phyloP scores from a whole-genome alignment of 1,140 invertebrate species.

The Paramacrobiotus metropolitanus region DNA sequence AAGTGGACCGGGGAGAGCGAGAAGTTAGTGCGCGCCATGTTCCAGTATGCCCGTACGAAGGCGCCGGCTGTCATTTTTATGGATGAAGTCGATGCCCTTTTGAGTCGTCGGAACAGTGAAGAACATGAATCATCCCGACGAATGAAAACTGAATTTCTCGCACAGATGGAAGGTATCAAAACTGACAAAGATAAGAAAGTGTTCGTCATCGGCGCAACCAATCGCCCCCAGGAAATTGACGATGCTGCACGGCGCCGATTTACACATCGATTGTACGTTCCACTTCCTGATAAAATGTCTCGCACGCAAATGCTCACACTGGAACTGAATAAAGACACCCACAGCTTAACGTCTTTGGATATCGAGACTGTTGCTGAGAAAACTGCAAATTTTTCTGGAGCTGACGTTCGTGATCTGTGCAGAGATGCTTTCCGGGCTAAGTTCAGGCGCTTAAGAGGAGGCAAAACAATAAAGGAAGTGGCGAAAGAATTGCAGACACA shows the following conservation, averaged over 20 bases:
- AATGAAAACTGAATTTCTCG: conserved; percentile 82
- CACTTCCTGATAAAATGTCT: conserved; percentile 48
- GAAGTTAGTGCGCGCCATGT: conserved; percentile 27
- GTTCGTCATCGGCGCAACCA: conserved; percentile 69
- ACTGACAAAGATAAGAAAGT: conserved; percentile 53
- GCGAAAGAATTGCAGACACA: too few relatives aligned
- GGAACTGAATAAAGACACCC: conserved; percentile 35
- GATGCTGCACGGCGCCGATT: conserved; percentile 65
- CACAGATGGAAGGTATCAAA: conserved; percentile 50
- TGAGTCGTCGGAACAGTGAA: conserved; percentile 58
- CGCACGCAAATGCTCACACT: conserved; percentile 12
- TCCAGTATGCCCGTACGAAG: conserved; percentile 25
- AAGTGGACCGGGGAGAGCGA: conserved; percentile 26
- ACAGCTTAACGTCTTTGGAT: conserved; percentile 35
- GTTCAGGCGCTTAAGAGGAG: too few relatives aligned
- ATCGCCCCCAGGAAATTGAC: conserved; percentile 83
- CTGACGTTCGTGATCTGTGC: conserved; percentile 73
- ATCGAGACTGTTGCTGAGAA: conserved; percentile 36
- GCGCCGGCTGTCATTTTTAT: conserved; percentile 60
- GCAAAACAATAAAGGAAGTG: too few relatives aligned
- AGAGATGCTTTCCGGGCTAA: too few relatives aligned
- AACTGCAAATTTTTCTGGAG: conserved; percentile 65
- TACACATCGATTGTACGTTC: conserved; percentile 66
- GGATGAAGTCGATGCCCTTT: conserved; percentile 79
- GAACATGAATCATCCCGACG: conserved; percentile 74